A percentile compares a stretch with the other conserved stretches of the same genome.
phyloP scores from a whole-genome alignment of 2,113 vertebrate genomes.

The Pseudopodoces humilis region DNA sequence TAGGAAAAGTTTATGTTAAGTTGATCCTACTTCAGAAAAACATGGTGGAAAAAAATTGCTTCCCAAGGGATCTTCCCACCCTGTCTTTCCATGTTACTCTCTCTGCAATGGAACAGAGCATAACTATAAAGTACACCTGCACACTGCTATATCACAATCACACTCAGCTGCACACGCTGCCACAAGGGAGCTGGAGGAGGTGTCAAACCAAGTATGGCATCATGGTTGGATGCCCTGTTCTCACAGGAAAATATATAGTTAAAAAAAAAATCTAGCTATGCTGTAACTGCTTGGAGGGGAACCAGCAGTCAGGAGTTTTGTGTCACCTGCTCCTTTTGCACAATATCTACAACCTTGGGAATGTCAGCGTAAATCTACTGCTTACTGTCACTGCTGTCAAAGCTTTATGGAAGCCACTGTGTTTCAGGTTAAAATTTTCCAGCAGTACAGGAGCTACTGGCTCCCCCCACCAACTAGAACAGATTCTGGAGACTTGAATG shows the following conservation, averaged over 20 bases:
- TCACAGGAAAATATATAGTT: not conserved
- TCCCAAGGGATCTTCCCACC: not conserved
- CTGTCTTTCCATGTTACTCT: not conserved
- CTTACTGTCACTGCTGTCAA: not conserved
- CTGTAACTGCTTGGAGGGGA: not conserved
- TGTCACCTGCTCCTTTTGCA: not conserved
- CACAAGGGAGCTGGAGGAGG: not conserved
- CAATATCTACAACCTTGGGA: not conserved
- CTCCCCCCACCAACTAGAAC: not conserved
- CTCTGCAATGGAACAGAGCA: not conserved
- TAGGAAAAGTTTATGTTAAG: not conserved
- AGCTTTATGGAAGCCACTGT: not conserved
- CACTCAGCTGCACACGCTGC: not conserved
- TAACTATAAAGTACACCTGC: not conserved
- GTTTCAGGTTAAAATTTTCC: not conserved
- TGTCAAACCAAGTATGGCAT: not conserved
- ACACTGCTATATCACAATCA: not conserved
- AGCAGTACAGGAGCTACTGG: not conserved
- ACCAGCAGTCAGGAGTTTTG: not conserved
- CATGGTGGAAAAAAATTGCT: not conserved
- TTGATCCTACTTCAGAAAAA: not conserved
- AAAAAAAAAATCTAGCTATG: not conserved
- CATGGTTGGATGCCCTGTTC: not conserved
- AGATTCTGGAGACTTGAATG: not conserved
- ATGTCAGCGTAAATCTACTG: not conserved